phyloP scores from a whole-genome alignment of 2,113 vertebrate species.

The Platycercus adscitus region DNA sequence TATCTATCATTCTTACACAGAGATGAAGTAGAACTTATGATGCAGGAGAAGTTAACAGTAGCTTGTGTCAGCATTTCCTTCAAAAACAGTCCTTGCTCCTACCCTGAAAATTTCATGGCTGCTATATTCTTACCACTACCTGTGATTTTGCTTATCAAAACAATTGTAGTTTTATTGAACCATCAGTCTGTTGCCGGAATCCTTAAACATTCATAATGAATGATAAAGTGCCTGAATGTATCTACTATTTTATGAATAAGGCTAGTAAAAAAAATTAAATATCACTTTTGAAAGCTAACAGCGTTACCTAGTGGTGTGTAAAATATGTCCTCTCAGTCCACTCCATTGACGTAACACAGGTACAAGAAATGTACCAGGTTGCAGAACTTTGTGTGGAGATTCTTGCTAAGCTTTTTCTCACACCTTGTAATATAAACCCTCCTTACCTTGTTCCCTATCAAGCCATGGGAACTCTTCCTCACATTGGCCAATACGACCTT shows the following conservation, averaged over 20 bases:
- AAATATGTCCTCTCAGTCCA: background rate
- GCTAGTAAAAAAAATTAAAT: background rate
- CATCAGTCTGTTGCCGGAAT: background rate
- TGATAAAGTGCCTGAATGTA: background rate
- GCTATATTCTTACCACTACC: background rate
- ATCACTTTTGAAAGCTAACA: background rate
- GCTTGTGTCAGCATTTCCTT: background rate
- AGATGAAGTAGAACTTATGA: background rate
- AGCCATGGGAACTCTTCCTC: background rate
- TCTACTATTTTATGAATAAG: background rate
- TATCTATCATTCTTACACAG: background rate
- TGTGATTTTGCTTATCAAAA: background rate
- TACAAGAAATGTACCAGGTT: background rate
- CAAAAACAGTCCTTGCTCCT: background rate
- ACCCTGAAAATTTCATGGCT: background rate
- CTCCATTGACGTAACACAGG: background rate
- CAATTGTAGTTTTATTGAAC: background rate
- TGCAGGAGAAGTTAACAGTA: background rate
- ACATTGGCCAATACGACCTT: background rate
- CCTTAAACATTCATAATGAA: background rate
- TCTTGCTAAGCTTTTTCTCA: background rate
- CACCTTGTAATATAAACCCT: background rate
- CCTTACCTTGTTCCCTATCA: rapidly evolving
- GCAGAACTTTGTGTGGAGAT: background rate
- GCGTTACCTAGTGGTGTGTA: rapidly evolving